A percentile compares a stretch with the other conserved stretches of the same genome.
phyloP scores from a whole-genome alignment of 1,140 invertebrate genomes.

The Sminthurides bifidus region DNA sequence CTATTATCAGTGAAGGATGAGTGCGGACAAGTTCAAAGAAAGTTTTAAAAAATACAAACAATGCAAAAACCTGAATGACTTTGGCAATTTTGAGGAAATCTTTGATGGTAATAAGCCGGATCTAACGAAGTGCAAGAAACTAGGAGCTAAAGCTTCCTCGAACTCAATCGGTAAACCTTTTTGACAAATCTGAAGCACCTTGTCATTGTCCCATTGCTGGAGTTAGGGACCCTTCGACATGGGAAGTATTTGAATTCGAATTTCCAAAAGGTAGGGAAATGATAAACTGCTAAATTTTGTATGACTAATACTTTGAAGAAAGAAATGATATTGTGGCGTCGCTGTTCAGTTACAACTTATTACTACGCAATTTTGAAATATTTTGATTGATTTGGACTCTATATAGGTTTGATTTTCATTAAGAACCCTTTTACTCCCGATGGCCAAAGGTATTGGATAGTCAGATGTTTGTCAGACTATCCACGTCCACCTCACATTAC shows the following conservation, averaged over 20 bases:
- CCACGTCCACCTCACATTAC: constrained; percentile 55
- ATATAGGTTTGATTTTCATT: constrained; percentile 60
- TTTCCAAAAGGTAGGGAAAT: constrained; percentile 35
- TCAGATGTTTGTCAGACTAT: constrained; percentile 62
- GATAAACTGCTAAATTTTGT: too few relatives aligned
- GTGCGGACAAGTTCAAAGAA: constrained; percentile 14
- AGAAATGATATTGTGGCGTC: too few relatives aligned
- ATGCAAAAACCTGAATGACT: constrained; percentile 3
- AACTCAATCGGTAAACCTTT: background rate
- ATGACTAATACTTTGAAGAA: background rate
- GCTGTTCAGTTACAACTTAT: background rate
- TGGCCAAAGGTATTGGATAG: constrained; percentile 72
- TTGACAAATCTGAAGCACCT: background rate
- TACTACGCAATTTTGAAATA: background rate
- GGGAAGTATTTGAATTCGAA: constrained; percentile 35
- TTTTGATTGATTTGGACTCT: constrained; percentile 23
- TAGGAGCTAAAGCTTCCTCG: background rate
- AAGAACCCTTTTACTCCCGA: constrained; percentile 64
- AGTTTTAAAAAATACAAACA: constrained; percentile 18
- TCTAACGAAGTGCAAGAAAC: background rate
- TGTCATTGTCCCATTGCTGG: constrained; percentile 25
- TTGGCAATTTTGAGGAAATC: background rate
- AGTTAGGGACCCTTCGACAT: constrained; percentile 32
- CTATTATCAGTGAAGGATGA: too few relatives aligned
- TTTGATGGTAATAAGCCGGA: constrained; percentile 1